phyloP scores from a whole-genome alignment of 2,888 invertebrate species.

The Xanthostigma xanthostigma region DNA sequence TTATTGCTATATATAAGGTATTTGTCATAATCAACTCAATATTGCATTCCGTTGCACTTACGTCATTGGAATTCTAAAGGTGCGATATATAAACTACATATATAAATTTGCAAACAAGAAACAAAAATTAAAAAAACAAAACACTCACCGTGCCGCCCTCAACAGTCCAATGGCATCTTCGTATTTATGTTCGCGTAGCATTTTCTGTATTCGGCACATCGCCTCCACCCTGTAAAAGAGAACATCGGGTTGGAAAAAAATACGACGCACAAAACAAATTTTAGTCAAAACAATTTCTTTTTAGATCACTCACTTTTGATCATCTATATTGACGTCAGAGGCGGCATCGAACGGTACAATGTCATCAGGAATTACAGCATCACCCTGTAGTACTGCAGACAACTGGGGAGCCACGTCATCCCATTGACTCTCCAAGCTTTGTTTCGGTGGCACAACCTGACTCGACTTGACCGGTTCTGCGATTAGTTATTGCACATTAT shows the following conservation, averaged over 20 bases:
- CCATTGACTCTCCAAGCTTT: constrained; percentile 42
- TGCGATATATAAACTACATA: too few species aligned
- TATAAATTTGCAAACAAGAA: neutral
- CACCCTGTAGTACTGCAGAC: constrained; percentile 39
- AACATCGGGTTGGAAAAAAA: constrained; percentile 6
- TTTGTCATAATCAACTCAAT: too few species aligned
- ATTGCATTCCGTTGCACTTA: too few species aligned
- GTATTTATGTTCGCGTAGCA: constrained; percentile 52
- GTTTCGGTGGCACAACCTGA: constrained; percentile 14
- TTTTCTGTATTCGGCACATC: constrained; percentile 71
- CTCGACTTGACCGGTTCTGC: constrained; percentile 13
- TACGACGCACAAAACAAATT: neutral
- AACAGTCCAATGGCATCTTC: constrained; percentile 69
- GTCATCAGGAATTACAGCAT: constrained; percentile 39
- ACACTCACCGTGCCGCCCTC: constrained; percentile 53
- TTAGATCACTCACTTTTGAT: constrained; percentile 57
- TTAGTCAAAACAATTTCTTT: neutral
- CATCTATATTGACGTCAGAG: constrained; percentile 68
- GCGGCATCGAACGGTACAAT: constrained; percentile 76
- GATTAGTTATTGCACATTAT: constrained; percentile 21
- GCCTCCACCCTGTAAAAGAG: constrained; percentile 56
- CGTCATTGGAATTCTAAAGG: too few species aligned
- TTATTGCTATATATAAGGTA: too few species aligned
- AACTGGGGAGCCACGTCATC: constrained; percentile 47
- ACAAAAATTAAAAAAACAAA: constrained; percentile 3